These are phyloP conservation scores for Hemitrygon akajei DNA, from an alignment of 2,797 vertebrate genomes.

Conservation along the genomic window DNA sequence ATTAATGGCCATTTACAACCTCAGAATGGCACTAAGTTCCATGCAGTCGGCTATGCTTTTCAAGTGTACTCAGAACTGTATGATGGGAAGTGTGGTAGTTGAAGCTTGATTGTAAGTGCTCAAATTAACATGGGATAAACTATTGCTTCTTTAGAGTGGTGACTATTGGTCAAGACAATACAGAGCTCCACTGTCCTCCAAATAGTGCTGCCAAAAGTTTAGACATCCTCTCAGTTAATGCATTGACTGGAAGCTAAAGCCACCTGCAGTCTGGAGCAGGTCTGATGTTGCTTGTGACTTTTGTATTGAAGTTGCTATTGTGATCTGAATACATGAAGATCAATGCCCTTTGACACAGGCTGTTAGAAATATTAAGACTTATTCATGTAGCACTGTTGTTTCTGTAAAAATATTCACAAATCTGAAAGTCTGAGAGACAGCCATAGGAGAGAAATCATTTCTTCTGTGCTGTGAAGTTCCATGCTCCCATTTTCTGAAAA, in stretches of 20 bases:
- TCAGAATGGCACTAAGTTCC: neutral
- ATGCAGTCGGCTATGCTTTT: too few species aligned
- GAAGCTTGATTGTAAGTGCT: neutral
- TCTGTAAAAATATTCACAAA: neutral
- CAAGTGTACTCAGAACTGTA: neutral
- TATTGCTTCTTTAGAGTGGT: neutral
- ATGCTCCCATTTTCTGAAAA: slow-evolving; percentile 40
- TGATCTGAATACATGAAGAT: neutral
- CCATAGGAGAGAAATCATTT: too few species aligned
- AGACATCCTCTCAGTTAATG: neutral
- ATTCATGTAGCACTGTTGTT: neutral
- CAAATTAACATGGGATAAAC: neutral
- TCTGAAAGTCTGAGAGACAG: neutral
- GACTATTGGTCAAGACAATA: neutral
- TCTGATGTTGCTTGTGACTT: neutral
- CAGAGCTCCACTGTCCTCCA: neutral
- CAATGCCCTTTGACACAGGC: neutral
- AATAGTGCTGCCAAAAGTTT: too few species aligned
- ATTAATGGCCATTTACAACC: neutral
- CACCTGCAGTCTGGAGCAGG: neutral
- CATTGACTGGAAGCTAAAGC: neutral
- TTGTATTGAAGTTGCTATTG: too few species aligned
- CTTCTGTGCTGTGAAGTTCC: too few species aligned
- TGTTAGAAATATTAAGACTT: neutral
- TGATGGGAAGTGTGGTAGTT: neutral